Base-by-base conservation (phyloP, 2,888 invertebrate species). In the Netelia fuscicornis region DNA sequence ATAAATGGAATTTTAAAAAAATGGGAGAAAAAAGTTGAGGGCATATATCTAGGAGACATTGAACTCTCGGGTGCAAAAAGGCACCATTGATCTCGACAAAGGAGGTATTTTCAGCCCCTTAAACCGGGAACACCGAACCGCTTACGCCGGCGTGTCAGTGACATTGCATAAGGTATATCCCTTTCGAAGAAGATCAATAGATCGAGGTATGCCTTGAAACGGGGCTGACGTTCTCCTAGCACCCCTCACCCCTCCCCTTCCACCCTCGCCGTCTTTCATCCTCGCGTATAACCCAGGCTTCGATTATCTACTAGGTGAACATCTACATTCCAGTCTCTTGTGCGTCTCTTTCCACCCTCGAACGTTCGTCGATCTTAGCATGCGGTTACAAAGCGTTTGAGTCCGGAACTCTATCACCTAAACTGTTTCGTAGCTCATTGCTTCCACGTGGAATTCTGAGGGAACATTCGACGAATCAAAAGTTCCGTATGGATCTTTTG, bases 151-250 rank as follows among this genome's bases (percentile, higher is more conserved):
- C 54, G 54, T 77, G 76, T 9, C 52, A 42, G 60, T 20, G 76
- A 75, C 74, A 74, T 20, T 74, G 79, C 65, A 75, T 58, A 72
- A 84, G 65, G 42, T 23, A 64, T 72, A 65, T 42, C 13, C 62
- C 42, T 56, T 62, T 67, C 76, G 77, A 81, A 77, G 62, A 56
- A 62, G 82, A 84, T 85, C 86, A 80, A 84, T 81, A 77, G 82
- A 87, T 84, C 85, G 83, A 25, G 68, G 68, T 70, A 56, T 76
- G 71, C 65, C 42, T 71, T 71, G 64, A 48, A 84, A 48, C 37
- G 60, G 23, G 25, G 5, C 25, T 80, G 56, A 44, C 13, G 17
- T 70, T 76, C 42, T 74, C 13, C 62, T 48, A 58, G 67, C 20
- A 20, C 62, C 17, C 25, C 13, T 17, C 3, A 2, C 62, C 1